These are phyloP conservation scores for Musca vetustissima DNA, from an alignment of 1,140 invertebrate genomes.

Conservation along the genomic window DNA sequence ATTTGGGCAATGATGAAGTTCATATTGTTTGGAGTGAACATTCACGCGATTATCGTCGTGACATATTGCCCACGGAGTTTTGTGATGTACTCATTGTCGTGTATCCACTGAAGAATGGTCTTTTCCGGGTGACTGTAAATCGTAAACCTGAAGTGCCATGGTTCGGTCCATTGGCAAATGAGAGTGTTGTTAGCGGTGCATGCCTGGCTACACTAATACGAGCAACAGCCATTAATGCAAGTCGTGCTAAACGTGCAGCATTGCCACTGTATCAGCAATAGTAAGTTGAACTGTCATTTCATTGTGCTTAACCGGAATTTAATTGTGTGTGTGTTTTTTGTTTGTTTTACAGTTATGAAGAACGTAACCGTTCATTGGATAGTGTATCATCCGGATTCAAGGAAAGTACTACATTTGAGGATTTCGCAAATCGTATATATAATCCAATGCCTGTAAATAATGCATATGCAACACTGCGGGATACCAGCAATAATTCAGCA, in stretches of 20 bases:
- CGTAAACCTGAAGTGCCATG: conserved; percentile 87
- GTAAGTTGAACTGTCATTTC: conserved; percentile 60
- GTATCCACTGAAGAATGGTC: conserved; percentile 83
- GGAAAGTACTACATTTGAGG: conserved; percentile 88
- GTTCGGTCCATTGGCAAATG: conserved; percentile 96
- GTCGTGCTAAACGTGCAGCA: conserved; percentile 83
- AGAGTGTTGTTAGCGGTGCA: conserved; percentile 83
- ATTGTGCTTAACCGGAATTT: not conserved
- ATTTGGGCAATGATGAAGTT: conserved; percentile 98
- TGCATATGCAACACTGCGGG: conserved; percentile 40
- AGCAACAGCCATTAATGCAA: conserved; percentile 89
- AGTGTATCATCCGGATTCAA: conserved; percentile 88
- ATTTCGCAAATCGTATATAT: conserved; percentile 83
- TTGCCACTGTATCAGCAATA: conserved; percentile 90
- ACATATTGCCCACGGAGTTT: conserved; percentile 98
- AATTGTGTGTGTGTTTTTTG: conserved; percentile 25
- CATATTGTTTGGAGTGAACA: conserved; percentile 99
- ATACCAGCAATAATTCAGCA: conserved; percentile 47
- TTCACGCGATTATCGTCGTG: conserved; percentile 88
- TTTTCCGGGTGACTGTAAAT: conserved; percentile 81
- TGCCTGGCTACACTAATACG: conserved; percentile 86
- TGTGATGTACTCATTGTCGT: conserved; percentile 98
- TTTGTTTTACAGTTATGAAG: conserved; percentile 86
- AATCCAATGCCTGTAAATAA: conserved; percentile 68
- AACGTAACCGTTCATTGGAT: conserved; percentile 82